A percentile compares a stretch with the other conserved stretches of the same genome.
These are phyloP conservation scores for Pseudobourletiella spinata DNA, from an alignment of 1,140 invertebrate species.

Conservation along the genomic window DNA sequence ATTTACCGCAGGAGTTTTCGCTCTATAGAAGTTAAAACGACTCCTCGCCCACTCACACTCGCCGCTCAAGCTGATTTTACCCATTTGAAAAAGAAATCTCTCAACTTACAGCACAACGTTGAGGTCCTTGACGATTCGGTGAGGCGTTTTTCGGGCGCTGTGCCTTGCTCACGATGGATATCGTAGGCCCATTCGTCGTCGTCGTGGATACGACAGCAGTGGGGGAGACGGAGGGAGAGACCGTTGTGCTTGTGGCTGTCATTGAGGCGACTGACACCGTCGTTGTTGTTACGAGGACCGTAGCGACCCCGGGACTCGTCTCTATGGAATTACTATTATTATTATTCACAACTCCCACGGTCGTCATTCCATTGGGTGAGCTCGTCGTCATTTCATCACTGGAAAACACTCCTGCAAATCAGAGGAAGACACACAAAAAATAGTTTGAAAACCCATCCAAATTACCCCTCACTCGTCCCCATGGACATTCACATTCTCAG, in stretches of 20 bases:
- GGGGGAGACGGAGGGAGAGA: not conserved
- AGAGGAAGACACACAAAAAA: conserved; percentile 3
- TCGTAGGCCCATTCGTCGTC: too few relatives aligned
- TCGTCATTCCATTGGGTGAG: conserved; percentile 6
- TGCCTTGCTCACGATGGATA: too few relatives aligned
- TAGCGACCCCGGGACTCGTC: too few relatives aligned
- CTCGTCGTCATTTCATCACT: conserved; percentile 10
- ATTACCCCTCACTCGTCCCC: too few relatives aligned
- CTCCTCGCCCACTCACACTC: too few relatives aligned
- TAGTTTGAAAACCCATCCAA: too few relatives aligned
- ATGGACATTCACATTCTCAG: too few relatives aligned
- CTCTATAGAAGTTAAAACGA: too few relatives aligned
- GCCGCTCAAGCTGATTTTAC: too few relatives aligned
- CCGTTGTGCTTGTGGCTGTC: not conserved
- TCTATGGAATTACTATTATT: too few relatives aligned
- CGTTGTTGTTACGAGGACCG: not conserved
- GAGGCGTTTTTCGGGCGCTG: conserved; percentile 55
- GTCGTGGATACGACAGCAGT: not conserved
- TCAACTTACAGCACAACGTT: conserved; percentile 61
- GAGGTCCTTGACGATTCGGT: conserved; percentile 66
- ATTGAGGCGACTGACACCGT: not conserved
- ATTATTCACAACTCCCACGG: not conserved
- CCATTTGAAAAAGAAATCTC: too few relatives aligned
- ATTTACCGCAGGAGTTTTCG: too few relatives aligned
- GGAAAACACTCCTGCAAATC: conserved; percentile 15